A percentile compares a stretch with the other conserved stretches of the same genome.
Conservation (phyloP, 2,888 invertebrate genomes). For the Frankliniella intonsa region DNA sequence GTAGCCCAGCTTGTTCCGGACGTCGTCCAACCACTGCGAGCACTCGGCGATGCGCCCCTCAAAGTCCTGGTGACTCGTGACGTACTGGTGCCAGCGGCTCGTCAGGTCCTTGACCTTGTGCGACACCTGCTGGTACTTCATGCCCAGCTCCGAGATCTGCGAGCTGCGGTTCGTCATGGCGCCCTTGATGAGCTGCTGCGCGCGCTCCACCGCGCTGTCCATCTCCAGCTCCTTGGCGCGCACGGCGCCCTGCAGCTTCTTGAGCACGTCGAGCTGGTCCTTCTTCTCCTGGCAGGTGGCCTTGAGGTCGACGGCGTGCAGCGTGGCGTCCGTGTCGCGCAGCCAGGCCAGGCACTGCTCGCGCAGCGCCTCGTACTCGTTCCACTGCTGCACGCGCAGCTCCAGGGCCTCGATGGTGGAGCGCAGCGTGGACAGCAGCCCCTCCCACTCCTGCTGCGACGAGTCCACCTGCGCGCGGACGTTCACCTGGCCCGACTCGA, state of each 20-base stretch:
- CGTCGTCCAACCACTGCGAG: constrained; percentile 75
- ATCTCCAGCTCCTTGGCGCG: constrained; percentile 88
- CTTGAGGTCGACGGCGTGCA: constrained; percentile 84
- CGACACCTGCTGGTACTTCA: constrained; percentile 85
- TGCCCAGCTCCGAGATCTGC: constrained; percentile 83
- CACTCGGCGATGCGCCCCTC: constrained; percentile 74
- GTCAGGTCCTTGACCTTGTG: constrained; percentile 88
- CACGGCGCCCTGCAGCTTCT: constrained; percentile 76
- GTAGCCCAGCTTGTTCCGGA: constrained; percentile 77
- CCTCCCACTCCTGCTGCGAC: constrained; percentile 87
- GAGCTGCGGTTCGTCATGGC: constrained; percentile 68
- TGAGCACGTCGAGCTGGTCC: constrained; percentile 72
- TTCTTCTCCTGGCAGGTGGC: constrained; percentile 77
- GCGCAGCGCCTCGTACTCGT: constrained; percentile 81
- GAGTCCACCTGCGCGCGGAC: constrained; percentile 83
- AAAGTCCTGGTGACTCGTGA: constrained; percentile 80
- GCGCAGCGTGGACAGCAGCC: constrained; percentile 65
- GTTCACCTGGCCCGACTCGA: constrained; percentile 75
- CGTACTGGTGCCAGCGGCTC: constrained; percentile 88
- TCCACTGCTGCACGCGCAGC: constrained; percentile 82
- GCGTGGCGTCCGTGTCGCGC: constrained; percentile 76
- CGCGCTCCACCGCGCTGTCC: constrained; percentile 85
- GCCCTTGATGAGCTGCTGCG: constrained; percentile 75
- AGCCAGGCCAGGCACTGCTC: constrained; percentile 85
- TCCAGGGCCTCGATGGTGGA: constrained; percentile 76